Base-by-base conservation (phyloP, 2,888 invertebrate genomes). In the Bimastos eiseni region DNA sequence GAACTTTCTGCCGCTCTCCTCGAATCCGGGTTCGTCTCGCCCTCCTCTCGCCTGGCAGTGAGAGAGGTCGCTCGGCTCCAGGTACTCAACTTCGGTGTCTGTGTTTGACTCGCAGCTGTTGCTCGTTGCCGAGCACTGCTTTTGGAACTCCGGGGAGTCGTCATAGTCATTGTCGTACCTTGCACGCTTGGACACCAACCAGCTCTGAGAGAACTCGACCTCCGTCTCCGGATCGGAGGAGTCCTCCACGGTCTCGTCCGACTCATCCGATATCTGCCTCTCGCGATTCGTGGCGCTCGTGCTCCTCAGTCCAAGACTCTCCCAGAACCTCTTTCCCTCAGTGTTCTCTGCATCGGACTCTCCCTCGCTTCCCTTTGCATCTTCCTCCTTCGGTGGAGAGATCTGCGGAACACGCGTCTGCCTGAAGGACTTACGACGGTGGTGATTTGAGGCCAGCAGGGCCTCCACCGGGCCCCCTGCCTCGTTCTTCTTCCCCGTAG, bases 361-460 rank as follows among this genome's bases (percentile, higher is more conserved):
- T 15, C n/a, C 44, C 1, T 37, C 49, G 19, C 89, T 37, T 13
- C 15, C 24, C 38, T 89, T 89, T 6, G 8, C n/a, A 38, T n/a
- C n/a, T 44, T 33, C 41, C 5, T n/a, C 41, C 33, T 30, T 33
- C 21, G 13, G 8, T 0, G 38, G 6, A 8, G 49, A 38, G 24
- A 34, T 13, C 33, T 37, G 33, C 13, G 24, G 86, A 30, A 91
- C 94, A 36, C 93, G 92, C 92, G 93, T 93, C 91, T 93, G 93
- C 90, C 94, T 94, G 17, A 93, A 92, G 44, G 94, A 93, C 91
- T 93, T 94, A 19, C 93, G 92, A 13, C 93, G 90, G 90, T 93
- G 93, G 41, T 91, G 86, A 86, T 86, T 91, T 89, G 38, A 34
- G 36, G 90, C 41, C 8, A 37, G 36, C 5, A 24, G 21, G 13